These are phyloP conservation scores for Temnothorax ravouxi DNA, from an alignment of 2,888 invertebrate genomes.

Conservation along the genomic window DNA sequence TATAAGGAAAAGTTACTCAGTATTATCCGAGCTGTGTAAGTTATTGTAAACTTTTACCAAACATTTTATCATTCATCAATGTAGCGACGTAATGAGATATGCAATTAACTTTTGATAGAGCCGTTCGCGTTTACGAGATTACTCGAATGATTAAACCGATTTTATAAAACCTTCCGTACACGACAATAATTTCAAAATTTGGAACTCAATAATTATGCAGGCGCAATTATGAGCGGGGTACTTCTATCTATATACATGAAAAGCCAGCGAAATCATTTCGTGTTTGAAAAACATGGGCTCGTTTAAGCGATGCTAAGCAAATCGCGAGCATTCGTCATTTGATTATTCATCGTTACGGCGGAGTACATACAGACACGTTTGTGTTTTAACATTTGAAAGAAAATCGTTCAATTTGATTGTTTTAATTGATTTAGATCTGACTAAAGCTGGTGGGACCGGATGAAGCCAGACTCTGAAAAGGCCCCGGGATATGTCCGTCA, in stretches of 20 bases:
- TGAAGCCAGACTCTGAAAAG: background rate
- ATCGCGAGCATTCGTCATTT: background rate
- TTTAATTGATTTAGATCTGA: background rate
- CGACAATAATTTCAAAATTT: background rate
- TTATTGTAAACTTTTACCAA: too few species aligned
- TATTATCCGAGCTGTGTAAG: too few species aligned
- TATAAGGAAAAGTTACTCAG: too few species aligned
- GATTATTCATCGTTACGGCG: conserved; percentile 1
- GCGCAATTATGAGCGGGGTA: background rate
- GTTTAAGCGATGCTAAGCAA: too few species aligned
- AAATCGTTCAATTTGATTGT: background rate
- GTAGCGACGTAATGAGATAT: conserved; percentile 2
- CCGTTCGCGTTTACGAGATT: background rate
- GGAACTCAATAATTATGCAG: conserved; percentile 23
- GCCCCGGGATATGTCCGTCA: background rate
- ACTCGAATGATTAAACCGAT: conserved; percentile 12
- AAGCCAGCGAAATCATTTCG: background rate
- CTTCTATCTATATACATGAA: background rate
- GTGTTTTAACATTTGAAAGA: background rate
- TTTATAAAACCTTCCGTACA: conserved; percentile 3
- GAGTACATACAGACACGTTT: background rate
- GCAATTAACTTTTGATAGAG: conserved; percentile 36
- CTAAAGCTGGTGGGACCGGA: background rate
- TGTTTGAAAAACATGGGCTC: background rate
- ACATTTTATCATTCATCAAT: conserved; percentile 22